Conservation (phyloP, 1,140 invertebrate genomes). For the Drosophila hydei region DNA sequence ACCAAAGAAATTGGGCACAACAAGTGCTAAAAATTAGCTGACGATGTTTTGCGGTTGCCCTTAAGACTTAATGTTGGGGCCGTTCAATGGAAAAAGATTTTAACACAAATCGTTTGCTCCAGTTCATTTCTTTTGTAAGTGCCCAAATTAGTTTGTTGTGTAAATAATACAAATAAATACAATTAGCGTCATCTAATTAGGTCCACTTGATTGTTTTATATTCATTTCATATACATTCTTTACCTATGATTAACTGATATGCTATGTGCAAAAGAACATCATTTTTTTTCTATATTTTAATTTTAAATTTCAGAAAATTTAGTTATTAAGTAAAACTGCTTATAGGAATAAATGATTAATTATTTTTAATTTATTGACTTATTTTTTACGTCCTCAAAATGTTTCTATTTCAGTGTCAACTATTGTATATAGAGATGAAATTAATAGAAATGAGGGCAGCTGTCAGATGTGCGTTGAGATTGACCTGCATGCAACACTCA, state of each 20-base stretch:
- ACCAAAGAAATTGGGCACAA: conserved; percentile 56
- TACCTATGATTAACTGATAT: too few species aligned
- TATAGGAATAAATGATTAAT: too few species aligned
- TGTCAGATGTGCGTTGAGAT: conserved; percentile 31
- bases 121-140: conserved; percentile 29
- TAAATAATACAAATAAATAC: conserved; percentile 40
- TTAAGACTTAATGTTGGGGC: conserved; percentile 58
- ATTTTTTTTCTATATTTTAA: neutral
- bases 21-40: conserved; percentile 58
- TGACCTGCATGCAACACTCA: conserved; percentile 24
- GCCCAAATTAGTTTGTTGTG: conserved; percentile 47
- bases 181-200: neutral
- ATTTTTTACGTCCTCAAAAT: neutral
- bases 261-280: too few species aligned
- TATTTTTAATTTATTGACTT: neutral
- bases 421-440: neutral
- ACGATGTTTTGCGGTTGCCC: conserved; percentile 54
- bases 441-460: conserved; percentile 14
- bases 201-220: neutral
- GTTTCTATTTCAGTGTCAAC: neutral
- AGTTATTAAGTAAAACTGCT: too few species aligned
- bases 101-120: conserved; percentile 16
- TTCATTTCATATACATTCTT: too few species aligned
- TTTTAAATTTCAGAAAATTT: too few species aligned
- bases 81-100: conserved; percentile 17